Evolutionary conservation across 2,113 vertebrate genomes (phyloP), one percentile per base, ranked within the genome.

Genomic region (Crocuta crocuta): DNA sequence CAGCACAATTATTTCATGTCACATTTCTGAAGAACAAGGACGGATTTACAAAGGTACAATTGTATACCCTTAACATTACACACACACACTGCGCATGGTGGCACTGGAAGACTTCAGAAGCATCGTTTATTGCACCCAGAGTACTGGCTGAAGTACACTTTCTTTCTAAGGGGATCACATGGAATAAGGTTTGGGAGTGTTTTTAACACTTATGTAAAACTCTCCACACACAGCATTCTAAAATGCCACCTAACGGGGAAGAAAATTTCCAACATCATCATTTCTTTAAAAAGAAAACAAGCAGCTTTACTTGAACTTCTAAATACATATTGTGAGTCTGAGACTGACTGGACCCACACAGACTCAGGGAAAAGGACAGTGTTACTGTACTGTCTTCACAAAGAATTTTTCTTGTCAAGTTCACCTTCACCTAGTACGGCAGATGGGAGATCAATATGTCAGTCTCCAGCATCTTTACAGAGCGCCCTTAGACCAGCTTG

Each of bases 21-120:
- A 93, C 86, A 88, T 35, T 91, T 80, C 78, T 63, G 35, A 43
- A 97, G 80, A 88, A 85, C 81, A 97, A 87, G 68, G 76, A 63
- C 24, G 43, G n/a, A 53, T 39, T 92, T n/a, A 93, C 33, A 93
- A 43, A 94, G 78, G 73, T 87, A 92, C 87, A 96, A 87, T 0
- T 89, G 78, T 10, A 21, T 12, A 92, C 58, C 33, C 26, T 90
- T 63, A 53, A 83, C 84, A 92, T 76, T 65, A 39, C 28, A 87
- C 12, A 86, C n/a, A 94, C 53, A 7, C 15, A 92, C 15, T 8
- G 39, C 28, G 33, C 63, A 24, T 10, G 71, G 35, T n/a, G 78
- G 85, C 39, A 53, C 0, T 33, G 50, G 55, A 50, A 48, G 81
- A 48, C 33, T 43, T 63, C 53, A 35, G 48, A 89, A 19, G n/a